These are phyloP conservation scores for Arrhamphus sclerolepis DNA, from an alignment of 2,797 vertebrate species.

Conservation along the genomic window DNA sequence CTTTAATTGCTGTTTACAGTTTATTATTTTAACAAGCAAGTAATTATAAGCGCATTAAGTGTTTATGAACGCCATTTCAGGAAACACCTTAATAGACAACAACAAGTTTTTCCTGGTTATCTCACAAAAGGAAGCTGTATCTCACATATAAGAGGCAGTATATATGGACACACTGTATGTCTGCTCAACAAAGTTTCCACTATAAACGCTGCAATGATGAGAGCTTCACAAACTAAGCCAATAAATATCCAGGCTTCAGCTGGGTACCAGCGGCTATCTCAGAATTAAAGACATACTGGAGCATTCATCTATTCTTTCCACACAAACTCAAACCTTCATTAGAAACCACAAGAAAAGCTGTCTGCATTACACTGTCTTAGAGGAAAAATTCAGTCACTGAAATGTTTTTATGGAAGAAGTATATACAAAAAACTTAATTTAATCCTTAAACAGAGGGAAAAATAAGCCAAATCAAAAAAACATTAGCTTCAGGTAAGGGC, in stretches of 20 bases:
- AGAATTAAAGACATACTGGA: not conserved
- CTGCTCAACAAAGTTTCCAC: not conserved
- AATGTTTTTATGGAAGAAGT: not conserved
- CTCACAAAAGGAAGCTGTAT: not conserved
- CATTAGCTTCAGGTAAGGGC: too few species aligned
- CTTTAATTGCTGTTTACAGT: conserved; percentile 5
- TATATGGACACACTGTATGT: not conserved
- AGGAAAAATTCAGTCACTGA: too few species aligned
- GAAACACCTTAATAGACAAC: not conserved
- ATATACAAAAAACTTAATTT: too few species aligned
- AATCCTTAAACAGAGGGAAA: too few species aligned
- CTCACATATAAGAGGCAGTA: not conserved
- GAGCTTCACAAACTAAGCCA: not conserved
- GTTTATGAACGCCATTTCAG: conserved; percentile 7
- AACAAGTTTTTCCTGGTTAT: not conserved
- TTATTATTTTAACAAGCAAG: conserved; percentile 20
- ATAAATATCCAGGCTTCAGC: conserved; percentile 1
- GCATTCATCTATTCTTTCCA: not conserved
- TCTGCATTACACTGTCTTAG: not conserved
- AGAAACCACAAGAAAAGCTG: fast-evolving
- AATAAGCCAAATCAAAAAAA: too few species aligned
- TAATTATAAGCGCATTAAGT: conserved; percentile 8
- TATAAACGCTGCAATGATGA: conserved; percentile 6
- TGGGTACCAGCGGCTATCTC: not conserved
- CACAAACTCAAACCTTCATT: not conserved